Percentiles rank a stretch among this genome's conserved stretches.
phyloP scores from a whole-genome alignment of 2,797 vertebrate species.

The Chiroxiphia lanceolata region DNA sequence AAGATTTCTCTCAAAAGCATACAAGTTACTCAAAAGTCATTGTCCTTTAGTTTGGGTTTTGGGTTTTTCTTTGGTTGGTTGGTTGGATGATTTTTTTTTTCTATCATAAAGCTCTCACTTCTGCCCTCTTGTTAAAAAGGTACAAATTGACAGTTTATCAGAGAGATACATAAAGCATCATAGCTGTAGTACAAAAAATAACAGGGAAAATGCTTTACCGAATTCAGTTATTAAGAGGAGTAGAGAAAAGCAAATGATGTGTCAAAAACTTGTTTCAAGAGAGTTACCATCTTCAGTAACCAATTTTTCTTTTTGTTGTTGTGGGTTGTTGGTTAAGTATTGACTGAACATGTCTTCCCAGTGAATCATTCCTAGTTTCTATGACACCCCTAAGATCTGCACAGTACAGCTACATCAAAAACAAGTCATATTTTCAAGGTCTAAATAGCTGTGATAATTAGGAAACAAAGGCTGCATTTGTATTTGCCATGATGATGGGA shows the following conservation, averaged over 20 bases:
- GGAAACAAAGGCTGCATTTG: constrained; percentile 2
- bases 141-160: not conserved
- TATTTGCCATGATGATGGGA: not conserved
- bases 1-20: not conserved
- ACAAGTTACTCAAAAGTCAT: not conserved
- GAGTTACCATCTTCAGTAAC: not conserved
- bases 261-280: not conserved
- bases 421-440: constrained; percentile 6
- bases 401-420: constrained; percentile 9
- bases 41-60: not conserved
- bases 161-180: not conserved
- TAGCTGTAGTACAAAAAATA: not conserved
- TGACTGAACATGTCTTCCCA: not conserved
- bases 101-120: not conserved
- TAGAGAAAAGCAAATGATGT: not conserved
- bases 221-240: not conserved
- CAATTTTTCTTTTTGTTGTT: not conserved
- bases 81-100: not conserved
- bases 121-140: not conserved
- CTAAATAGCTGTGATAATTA: constrained; percentile 34
- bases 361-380: constrained; percentile 48
- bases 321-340: constrained; percentile 1
- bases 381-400: constrained; percentile 32
- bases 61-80: not conserved
- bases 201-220: not conserved